Conservation (phyloP, 2,113 vertebrate species). For the Cololabis saira region DNA sequence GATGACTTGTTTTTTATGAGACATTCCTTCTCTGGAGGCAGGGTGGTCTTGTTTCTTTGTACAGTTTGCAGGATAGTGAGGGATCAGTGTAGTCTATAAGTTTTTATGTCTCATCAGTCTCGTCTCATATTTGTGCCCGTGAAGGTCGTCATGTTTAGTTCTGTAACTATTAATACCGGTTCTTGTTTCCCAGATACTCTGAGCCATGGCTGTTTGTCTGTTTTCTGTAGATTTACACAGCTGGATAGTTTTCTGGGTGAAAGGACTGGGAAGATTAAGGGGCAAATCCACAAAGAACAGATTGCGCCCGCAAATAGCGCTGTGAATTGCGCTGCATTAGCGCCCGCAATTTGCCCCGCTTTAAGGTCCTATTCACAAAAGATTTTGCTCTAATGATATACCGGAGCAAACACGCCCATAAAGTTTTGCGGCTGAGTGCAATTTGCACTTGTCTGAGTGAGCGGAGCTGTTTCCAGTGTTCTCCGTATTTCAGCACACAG, state of each 20-base stretch:
- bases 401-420: too few species aligned
- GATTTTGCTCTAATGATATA: too few species aligned
- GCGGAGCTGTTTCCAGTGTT: too few species aligned
- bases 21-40: constrained; percentile 8
- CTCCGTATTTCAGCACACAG: too few species aligned
- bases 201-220: constrained; percentile 40
- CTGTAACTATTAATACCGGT: constrained; percentile 25
- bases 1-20: neutral
- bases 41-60: constrained; percentile 22
- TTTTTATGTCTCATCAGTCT: constrained; percentile 37
- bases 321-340: too few species aligned
- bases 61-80: constrained; percentile 14
- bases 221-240: constrained; percentile 64
- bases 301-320: too few species aligned
- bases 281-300: too few species aligned
- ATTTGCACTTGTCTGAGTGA: too few species aligned
- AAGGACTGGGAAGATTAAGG: constrained; percentile 51
- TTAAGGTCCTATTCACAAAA: too few species aligned
- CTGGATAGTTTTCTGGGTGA: constrained; percentile 49
- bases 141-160: constrained; percentile 38
- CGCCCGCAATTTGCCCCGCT: too few species aligned
- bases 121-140: constrained; percentile 18
- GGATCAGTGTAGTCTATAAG: constrained; percentile 46
- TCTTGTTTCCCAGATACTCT: constrained; percentile 34
- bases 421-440: too few species aligned